phyloP scores from a whole-genome alignment of 2,888 invertebrate genomes.

The Lasioglossum calceatum region DNA sequence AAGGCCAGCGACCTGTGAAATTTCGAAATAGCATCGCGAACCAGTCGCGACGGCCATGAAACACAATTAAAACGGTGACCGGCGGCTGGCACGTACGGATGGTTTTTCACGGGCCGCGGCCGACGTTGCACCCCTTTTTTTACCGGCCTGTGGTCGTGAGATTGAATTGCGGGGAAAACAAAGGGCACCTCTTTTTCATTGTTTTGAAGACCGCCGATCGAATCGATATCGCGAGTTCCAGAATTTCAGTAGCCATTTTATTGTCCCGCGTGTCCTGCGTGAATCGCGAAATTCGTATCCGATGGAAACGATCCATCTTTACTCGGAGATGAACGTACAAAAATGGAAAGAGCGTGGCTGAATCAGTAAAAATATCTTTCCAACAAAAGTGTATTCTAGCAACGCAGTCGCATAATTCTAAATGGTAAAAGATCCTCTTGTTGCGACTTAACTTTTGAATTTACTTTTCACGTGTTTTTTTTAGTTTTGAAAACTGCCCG shows the following conservation, averaged over 20 bases:
- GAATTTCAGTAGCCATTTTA: neutral
- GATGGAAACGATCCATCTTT: neutral
- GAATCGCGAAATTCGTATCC: neutral
- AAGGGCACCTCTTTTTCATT: neutral
- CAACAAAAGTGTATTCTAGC: neutral
- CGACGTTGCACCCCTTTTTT: neutral
- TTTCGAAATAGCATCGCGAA: constrained; percentile 21
- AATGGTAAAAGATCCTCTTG: neutral
- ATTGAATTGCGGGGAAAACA: neutral
- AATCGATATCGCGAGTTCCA: neutral
- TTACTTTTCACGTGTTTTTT: neutral
- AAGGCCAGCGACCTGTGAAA: constrained; percentile 45
- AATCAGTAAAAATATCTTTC: too few species aligned
- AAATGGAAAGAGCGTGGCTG: too few species aligned
- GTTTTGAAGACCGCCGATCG: neutral
- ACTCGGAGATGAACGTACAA: neutral
- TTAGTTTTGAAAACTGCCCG: neutral
- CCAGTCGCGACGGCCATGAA: constrained; percentile 2
- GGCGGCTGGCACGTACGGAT: neutral
- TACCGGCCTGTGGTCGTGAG: neutral
- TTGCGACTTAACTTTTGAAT: neutral
- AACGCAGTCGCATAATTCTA: neutral
- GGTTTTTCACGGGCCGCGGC: constrained; percentile 4
- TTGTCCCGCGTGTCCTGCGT: neutral
- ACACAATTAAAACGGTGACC: constrained; percentile 31